phyloP scores from a whole-genome alignment of 2,888 invertebrate genomes.

The Bombylius major region DNA sequence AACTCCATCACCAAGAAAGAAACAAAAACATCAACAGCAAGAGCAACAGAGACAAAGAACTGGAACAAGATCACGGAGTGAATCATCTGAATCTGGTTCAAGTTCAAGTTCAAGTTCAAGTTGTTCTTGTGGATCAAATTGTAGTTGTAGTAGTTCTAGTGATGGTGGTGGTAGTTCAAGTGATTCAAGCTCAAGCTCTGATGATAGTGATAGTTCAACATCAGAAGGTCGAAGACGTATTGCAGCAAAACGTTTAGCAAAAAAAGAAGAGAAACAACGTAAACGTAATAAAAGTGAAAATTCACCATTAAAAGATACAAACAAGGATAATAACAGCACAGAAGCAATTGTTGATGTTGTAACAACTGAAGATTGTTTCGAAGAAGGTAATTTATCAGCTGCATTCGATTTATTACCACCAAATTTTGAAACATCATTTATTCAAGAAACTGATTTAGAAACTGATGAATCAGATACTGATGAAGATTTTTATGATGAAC shows the following conservation, averaged over 20 bases:
- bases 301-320: slow-evolving; percentile 2
- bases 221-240: slow-evolving; percentile 35
- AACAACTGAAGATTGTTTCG: slow-evolving; percentile 33
- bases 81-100: slow-evolving; percentile 61
- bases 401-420: slow-evolving; percentile 14
- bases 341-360: slow-evolving; percentile 36
- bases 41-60: slow-evolving; percentile 28
- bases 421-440: slow-evolving; percentile 43
- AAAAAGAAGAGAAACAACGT: slow-evolving; percentile 37
- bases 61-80: slow-evolving; percentile 12
- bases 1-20: slow-evolving; percentile 37
- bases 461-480: slow-evolving; percentile 77
- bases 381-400: too few species aligned
- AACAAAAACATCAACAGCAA: slow-evolving; percentile 40
- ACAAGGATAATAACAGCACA: slow-evolving; percentile 38
- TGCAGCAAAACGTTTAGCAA: slow-evolving; percentile 30
- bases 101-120: slow-evolving; percentile 66
- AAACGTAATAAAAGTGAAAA: slow-evolving; percentile 25
- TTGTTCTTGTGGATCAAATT: slow-evolving; percentile 73
- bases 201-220: slow-evolving; percentile 38
- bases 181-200: slow-evolving; percentile 49
- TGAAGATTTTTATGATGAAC: slow-evolving; percentile 77
- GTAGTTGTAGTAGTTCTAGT: slow-evolving; percentile 65
- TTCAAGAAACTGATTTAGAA: slow-evolving; percentile 72
- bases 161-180: slow-evolving; percentile 55